A percentile compares a stretch with the other conserved stretches of the same genome.
These are phyloP conservation scores for Oligia fasciuncula DNA, from an alignment of 2,888 invertebrate species.

Conservation along the genomic window DNA sequence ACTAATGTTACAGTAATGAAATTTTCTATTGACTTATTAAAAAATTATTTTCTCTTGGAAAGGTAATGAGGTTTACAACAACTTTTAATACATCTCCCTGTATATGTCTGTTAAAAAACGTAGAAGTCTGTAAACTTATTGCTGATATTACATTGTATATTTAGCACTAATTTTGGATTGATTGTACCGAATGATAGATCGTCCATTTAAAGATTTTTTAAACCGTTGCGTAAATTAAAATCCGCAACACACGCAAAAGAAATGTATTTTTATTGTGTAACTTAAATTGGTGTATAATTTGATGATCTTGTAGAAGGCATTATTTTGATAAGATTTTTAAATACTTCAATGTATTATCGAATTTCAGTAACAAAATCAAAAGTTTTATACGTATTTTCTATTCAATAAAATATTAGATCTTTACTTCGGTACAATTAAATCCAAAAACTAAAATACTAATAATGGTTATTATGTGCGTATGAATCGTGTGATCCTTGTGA, in stretches of 20 bases:
- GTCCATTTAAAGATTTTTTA: background rate
- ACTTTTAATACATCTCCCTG: constrained; percentile 39
- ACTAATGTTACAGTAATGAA: too few relatives aligned
- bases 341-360: background rate
- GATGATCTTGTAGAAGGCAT: background rate
- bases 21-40: background rate
- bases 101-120: constrained; percentile 59
- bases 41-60: background rate
- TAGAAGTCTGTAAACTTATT: constrained; percentile 56
- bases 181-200: constrained; percentile 38
- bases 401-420: background rate
- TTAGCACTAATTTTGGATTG: constrained; percentile 37
- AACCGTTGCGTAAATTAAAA: background rate
- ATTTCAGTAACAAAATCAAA: background rate
- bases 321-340: background rate
- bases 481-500: constrained; percentile 41
- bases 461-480: constrained; percentile 56
- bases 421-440: constrained; percentile 45
- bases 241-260: background rate
- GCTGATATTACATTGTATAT: constrained; percentile 61
- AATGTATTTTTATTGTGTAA: background rate
- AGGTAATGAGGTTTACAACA: background rate
- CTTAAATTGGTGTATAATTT: background rate
- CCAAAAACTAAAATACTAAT: constrained; percentile 40
- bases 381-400: background rate